Evolutionary conservation across 2,113 vertebrate genomes (phyloP).

Genomic region (Butorides virescens): DNA sequence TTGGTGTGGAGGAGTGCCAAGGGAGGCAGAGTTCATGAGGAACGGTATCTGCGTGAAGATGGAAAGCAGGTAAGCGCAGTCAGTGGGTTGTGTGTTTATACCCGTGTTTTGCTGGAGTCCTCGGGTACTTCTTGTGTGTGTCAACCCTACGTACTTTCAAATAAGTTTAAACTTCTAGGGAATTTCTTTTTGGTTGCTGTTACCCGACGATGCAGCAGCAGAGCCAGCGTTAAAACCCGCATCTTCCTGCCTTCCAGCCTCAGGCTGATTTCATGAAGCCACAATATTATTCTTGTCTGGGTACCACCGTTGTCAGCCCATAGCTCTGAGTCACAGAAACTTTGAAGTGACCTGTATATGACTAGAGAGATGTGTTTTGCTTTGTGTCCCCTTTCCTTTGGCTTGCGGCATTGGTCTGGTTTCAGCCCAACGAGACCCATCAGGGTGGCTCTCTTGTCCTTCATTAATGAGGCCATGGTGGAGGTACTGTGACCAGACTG

Average conservation of each 20-base stretch:
- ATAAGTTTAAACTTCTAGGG: background rate
- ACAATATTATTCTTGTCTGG: background rate
- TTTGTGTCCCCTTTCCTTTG: background rate
- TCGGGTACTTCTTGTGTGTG: accelerated
- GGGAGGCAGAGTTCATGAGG: background rate
- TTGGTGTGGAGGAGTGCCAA: background rate
- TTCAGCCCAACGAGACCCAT: background rate
- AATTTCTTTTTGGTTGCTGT: background rate
- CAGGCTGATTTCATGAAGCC: background rate
- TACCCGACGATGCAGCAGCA: background rate
- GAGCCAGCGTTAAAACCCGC: background rate
- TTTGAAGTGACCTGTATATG: background rate
- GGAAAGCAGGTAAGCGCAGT: background rate
- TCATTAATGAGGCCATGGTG: background rate
- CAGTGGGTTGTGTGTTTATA: background rate
- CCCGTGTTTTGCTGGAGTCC: background rate
- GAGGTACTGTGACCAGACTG: background rate
- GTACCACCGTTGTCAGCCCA: accelerated
- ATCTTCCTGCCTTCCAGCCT: background rate
- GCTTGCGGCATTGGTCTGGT: background rate
- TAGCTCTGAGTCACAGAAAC: background rate
- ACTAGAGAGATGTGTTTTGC: background rate
- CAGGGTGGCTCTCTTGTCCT: background rate
- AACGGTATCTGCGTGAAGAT: background rate
- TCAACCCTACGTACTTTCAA: background rate